These are phyloP conservation scores for Ancistrus triradiatus DNA, from an alignment of 2,113 vertebrate species.

Conservation along the genomic window DNA sequence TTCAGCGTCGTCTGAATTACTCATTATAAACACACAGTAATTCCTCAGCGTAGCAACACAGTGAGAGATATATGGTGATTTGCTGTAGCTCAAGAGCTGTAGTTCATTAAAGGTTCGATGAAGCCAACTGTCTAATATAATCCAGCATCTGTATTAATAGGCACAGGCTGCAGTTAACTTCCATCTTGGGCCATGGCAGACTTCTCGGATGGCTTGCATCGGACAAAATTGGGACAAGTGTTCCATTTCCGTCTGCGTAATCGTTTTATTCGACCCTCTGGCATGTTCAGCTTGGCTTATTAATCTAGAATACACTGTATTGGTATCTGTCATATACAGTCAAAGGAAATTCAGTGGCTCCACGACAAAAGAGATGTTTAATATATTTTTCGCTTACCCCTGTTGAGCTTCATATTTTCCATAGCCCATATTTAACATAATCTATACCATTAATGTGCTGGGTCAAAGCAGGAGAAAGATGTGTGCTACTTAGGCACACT, in stretches of 20 bases:
- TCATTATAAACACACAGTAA: constrained; percentile 29
- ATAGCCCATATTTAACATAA: constrained; percentile 16
- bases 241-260: constrained; percentile 45
- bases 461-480: constrained; percentile 10
- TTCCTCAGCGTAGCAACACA: constrained; percentile 16
- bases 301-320: constrained; percentile 17
- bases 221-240: constrained; percentile 44
- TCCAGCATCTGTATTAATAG: constrained; percentile 31
- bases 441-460: constrained; percentile 18
- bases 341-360: constrained; percentile 26
- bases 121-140: constrained; percentile 29
- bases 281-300: constrained; percentile 12
- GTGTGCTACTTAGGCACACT: constrained; percentile 13
- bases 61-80: constrained; percentile 25
- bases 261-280: constrained; percentile 21
- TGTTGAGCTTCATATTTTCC: constrained; percentile 18
- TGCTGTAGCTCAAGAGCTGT: constrained; percentile 11
- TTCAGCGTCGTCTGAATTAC: constrained; percentile 11
- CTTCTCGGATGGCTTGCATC: constrained; percentile 22
- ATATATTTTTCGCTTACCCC: constrained; percentile 14
- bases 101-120: constrained; percentile 20
- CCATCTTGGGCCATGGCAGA: constrained; percentile 11
- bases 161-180: constrained; percentile 1
- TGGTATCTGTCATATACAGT: constrained; percentile 10
- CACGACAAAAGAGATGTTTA: constrained; percentile 8